phyloP scores from a whole-genome alignment of 2,888 invertebrate species.

The Iselma pallidipennis region DNA sequence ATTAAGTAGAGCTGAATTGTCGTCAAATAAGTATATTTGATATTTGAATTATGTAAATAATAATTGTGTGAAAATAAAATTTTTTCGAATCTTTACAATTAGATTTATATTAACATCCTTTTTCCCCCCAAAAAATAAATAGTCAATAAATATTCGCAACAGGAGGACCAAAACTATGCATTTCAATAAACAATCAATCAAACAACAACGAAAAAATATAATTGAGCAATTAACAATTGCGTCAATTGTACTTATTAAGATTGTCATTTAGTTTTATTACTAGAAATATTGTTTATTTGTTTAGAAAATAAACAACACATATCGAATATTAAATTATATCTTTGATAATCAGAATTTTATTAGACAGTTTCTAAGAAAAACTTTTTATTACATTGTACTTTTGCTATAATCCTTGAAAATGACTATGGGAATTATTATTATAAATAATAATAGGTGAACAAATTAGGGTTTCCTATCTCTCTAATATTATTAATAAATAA shows the following conservation, averaged over 20 bases:
- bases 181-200: too few species aligned
- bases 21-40: conserved; percentile 14
- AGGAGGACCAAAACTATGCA: too few species aligned
- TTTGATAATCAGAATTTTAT: background rate
- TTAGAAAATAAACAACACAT: background rate
- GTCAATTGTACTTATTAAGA: background rate
- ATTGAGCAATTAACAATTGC: background rate
- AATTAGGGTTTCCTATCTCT: too few species aligned
- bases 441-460: background rate
- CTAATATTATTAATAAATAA: too few species aligned
- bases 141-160: background rate
- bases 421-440: background rate
- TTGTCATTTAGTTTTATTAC: background rate
- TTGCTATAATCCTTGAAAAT: background rate
- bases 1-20: conserved; percentile 18
- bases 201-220: background rate
- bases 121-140: background rate
- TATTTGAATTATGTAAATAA: background rate
- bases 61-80: background rate
- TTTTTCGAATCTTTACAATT: background rate
- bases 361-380: background rate
- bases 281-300: background rate
- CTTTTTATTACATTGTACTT: background rate
- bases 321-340: too few species aligned
- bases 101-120: background rate